Percentiles rank a stretch among this genome's conserved stretches.
Evolutionary conservation across 2,888 invertebrate species (phyloP).

Genomic region (Corbicula japonica): DNA sequence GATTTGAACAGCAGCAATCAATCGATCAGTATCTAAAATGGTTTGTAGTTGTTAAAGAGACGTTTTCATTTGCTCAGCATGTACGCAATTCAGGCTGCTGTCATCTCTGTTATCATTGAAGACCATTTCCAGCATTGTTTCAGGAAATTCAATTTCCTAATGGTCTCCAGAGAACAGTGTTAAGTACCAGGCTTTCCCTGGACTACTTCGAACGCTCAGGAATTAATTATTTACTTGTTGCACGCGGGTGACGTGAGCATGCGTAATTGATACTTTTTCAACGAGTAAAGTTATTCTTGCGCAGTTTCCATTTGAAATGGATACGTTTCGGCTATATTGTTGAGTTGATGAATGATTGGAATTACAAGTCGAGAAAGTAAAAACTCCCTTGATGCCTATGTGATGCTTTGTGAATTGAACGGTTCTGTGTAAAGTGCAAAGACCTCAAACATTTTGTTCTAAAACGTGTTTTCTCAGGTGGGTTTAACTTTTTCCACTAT

Average conservation of each 20-base stretch:
- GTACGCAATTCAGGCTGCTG: constrained; percentile 36
- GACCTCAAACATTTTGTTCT: no score
- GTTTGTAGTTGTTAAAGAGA: constrained; percentile 34
- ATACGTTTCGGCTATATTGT: constrained; percentile 3
- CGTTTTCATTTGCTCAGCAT: constrained; percentile 41
- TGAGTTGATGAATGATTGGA: constrained; percentile 17
- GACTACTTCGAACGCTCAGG: constrained; percentile 55
- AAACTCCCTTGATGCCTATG: no score
- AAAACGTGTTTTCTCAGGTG: no score
- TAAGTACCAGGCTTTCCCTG: constrained; percentile 56
- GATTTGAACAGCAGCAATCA: constrained; percentile 17
- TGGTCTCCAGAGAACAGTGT: constrained; percentile 66
- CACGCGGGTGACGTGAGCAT: constrained; percentile 34
- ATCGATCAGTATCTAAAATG: constrained; percentile 21
- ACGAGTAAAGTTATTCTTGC: constrained; percentile 23
- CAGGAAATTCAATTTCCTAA: constrained; percentile 73
- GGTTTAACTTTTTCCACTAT: no score
- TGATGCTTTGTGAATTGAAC: no score
- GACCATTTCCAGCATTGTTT: constrained; percentile 56
- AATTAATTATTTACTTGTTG: constrained; percentile 64
- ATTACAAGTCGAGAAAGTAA: no score
- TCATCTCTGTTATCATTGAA: constrained; percentile 41
- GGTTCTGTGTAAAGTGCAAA: no score
- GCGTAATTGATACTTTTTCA: constrained; percentile 32
- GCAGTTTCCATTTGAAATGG: constrained; percentile 14